Evolutionary conservation across 2,113 vertebrate genomes (phyloP).

Genomic region (Oreochromis tanganicae): DNA sequence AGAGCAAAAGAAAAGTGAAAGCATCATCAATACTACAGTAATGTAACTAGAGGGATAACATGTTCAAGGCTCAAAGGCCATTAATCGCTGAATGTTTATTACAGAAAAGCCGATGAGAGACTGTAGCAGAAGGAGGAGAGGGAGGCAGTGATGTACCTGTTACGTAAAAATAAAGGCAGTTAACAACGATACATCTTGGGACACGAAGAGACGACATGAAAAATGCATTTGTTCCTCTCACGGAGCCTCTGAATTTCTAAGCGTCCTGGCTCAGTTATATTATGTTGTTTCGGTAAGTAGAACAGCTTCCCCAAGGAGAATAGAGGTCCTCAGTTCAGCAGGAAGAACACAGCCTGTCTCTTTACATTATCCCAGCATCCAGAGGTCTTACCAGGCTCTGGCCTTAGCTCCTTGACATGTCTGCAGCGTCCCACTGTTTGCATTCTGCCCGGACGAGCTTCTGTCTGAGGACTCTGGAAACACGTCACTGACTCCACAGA

Average conservation of each 20-base stretch:
- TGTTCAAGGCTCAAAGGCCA: neutral
- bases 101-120: neutral
- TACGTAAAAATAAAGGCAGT: neutral
- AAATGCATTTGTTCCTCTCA: neutral
- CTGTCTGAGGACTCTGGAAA: neutral
- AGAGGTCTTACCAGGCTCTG: neutral
- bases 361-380: constrained; percentile 1
- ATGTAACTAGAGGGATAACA: neutral
- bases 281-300: constrained; percentile 4
- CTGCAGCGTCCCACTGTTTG: neutral
- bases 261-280: neutral
- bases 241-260: neutral
- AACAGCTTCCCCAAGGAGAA: constrained; percentile 11
- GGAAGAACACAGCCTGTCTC: constrained; percentile 20
- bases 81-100: neutral
- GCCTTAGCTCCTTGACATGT: neutral
- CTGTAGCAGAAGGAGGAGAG: neutral
- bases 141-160: neutral
- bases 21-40: neutral
- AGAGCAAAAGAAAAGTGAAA: neutral
- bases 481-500: neutral
- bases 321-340: neutral
- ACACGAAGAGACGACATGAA: neutral
- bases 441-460: neutral
- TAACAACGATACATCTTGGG: neutral